Base-by-base conservation (phyloP, 2,797 vertebrate genomes). In the Lerista edwardsae region DNA sequence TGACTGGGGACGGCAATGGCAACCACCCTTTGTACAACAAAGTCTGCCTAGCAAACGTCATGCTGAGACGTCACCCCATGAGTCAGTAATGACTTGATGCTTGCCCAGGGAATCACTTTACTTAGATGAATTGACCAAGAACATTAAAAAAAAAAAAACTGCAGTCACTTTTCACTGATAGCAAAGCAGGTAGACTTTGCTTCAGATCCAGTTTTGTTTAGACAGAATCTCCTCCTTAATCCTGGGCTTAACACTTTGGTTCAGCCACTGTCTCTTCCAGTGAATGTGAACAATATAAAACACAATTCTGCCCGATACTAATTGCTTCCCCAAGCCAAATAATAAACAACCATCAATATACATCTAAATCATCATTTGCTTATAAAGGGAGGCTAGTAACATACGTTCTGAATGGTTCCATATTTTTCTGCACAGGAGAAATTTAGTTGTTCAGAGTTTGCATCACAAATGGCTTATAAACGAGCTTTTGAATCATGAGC, bases 401-500 rank as follows among this genome's bases (percentile, higher is more conserved):
- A 27, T 27, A 75, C 25, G 21, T 41, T 83, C 82, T 81, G 9
- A 91, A 86, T 84, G 31, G 86, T 72, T 79, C 65, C 47, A 3
- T 79, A 31, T 75, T 86, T n/a, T 76, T 77, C 1, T 3, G 8
- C 62, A 36, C 74, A 86, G 55, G 36, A 93, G 78, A 77, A 89
- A 91, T 91, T 74, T 87, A 86, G 87, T 85, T 90, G 67, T 90
- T 94, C 84, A 82, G 84, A 80, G 86, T 92, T 89, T 86, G 71
- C 90, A 84, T 92, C 89, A 79, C 86, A 92, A 85, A 88, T 23
- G 23, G 88, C 90, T 89, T 93, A 86, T 87, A 93, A 94, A 91
- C 89, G 93, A 93, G 92, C 91, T 92, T 95, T 95, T 88, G 89
- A 93, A 92, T 75, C 90, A 91, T 90, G 86, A 94, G 93, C 91